Percentiles rank a stretch among this genome's conserved stretches.
Evolutionary conservation across 1,140 invertebrate genomes (phyloP).

Genomic region (Ceratina calcarata): DNA sequence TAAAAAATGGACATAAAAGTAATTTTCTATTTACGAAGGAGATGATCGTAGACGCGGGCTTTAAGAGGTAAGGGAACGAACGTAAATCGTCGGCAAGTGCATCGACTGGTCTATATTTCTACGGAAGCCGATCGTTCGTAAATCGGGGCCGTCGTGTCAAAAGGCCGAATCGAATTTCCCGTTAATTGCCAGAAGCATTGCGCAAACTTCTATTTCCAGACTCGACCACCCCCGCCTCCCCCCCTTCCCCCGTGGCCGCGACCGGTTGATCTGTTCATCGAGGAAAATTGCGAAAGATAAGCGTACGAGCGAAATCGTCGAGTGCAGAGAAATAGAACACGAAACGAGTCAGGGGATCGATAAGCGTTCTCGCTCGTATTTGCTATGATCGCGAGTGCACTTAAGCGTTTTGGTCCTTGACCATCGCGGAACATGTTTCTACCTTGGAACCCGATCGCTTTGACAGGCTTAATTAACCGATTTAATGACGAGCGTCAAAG

Average conservation of each 20-base stretch:
- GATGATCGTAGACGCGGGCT: too few relatives aligned
- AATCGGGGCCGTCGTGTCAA: conserved; percentile 23
- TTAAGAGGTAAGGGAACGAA: not conserved
- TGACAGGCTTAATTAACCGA: not conserved
- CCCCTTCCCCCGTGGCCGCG: too few relatives aligned
- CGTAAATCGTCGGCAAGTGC: not conserved
- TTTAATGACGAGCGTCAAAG: not conserved
- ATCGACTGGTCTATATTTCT: conserved; percentile 25
- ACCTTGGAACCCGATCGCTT: not conserved
- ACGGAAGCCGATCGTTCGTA: conserved; percentile 8
- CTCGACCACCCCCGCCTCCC: not conserved
- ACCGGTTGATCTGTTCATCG: conserved; percentile 17
- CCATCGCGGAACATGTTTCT: not conserved
- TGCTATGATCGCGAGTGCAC: conserved; percentile 2
- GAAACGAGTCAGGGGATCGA: not conserved
- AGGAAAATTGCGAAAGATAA: conserved; percentile 36
- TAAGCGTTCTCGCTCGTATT: not conserved
- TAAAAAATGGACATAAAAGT: too few relatives aligned
- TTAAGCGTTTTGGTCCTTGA: not conserved
- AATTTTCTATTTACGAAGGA: too few relatives aligned
- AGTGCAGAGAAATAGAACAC: not conserved
- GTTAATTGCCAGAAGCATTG: conserved; percentile 39
- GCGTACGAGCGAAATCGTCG: not conserved
- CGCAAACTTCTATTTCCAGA: conserved; percentile 33
- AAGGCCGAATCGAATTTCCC: conserved; percentile 37